Conservation (phyloP, 1,140 invertebrate species). For the Pomphorhynchus laevis region DNA sequence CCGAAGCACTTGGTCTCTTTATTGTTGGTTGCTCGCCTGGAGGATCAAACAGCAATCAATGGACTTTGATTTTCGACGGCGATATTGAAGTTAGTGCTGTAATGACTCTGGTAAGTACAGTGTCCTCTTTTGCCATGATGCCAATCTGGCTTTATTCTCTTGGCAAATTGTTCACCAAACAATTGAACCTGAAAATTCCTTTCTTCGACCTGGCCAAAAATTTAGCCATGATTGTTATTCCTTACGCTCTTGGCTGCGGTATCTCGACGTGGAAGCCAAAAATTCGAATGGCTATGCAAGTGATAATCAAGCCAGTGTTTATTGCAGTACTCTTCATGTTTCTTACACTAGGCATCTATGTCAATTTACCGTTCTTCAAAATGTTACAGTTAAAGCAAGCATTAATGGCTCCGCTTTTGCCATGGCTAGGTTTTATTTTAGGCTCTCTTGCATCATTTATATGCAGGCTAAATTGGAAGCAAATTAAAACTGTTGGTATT, state of each 20-base stretch:
- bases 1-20: conserved; percentile 6
- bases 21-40: too few relatives aligned
- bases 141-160: conserved; percentile 9
- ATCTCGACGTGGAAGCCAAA: neutral
- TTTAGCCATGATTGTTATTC: neutral
- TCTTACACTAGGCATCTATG: neutral
- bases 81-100: conserved; percentile 7
- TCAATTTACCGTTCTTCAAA: neutral
- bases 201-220: neutral
- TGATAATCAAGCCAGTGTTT: neutral
- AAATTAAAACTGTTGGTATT: neutral
- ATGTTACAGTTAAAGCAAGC: too few relatives aligned
- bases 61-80: conserved; percentile 9
- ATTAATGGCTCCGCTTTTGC: neutral
- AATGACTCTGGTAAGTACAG: conserved; percentile 8
- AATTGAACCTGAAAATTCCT: neutral
- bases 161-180: neutral
- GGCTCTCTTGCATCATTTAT: neutral
- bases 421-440: neutral
- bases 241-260: neutral
- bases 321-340: neutral
- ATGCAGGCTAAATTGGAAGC: neutral
- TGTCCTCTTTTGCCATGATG: conserved; percentile 5
- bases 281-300: neutral
- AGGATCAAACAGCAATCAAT: conserved; percentile 6